phyloP scores from a whole-genome alignment of 2,888 invertebrate species.

The Machimus atricapillus region DNA sequence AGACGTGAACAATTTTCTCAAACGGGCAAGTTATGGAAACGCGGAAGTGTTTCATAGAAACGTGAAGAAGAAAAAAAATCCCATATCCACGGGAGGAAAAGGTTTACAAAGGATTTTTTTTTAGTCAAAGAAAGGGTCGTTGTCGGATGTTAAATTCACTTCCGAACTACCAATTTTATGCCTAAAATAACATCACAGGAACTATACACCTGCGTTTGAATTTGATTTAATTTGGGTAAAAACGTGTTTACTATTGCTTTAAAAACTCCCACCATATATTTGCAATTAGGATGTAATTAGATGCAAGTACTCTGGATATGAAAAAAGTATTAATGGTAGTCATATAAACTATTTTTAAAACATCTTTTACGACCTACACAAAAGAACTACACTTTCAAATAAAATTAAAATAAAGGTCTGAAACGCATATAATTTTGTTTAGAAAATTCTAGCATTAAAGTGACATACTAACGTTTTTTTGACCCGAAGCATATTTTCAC shows the following conservation, averaged over 20 bases:
- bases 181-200: not conserved
- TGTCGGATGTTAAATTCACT: not conserved
- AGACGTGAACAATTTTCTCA: not conserved
- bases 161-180: not conserved
- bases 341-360: too few species aligned
- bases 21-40: not conserved
- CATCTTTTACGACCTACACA: too few species aligned
- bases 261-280: not conserved
- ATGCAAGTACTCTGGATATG: too few species aligned
- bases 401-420: too few species aligned
- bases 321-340: not conserved
- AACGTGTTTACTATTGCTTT: not conserved
- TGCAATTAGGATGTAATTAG: not conserved
- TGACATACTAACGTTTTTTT: too few species aligned
- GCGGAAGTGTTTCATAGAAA: not conserved
- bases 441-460: too few species aligned
- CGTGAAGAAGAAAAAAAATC: not conserved
- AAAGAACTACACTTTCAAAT: too few species aligned
- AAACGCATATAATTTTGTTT: too few species aligned
- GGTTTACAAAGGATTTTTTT: not conserved
- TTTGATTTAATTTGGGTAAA: not conserved
- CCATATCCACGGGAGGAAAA: not conserved
- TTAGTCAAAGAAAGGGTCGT: not conserved
- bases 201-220: not conserved
- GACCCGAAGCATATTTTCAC: too few species aligned